Evolutionary conservation across 2,888 invertebrate genomes (phyloP), one percentile per base, ranked within the genome.

Genomic region (Plemyria rubiginata): DNA sequence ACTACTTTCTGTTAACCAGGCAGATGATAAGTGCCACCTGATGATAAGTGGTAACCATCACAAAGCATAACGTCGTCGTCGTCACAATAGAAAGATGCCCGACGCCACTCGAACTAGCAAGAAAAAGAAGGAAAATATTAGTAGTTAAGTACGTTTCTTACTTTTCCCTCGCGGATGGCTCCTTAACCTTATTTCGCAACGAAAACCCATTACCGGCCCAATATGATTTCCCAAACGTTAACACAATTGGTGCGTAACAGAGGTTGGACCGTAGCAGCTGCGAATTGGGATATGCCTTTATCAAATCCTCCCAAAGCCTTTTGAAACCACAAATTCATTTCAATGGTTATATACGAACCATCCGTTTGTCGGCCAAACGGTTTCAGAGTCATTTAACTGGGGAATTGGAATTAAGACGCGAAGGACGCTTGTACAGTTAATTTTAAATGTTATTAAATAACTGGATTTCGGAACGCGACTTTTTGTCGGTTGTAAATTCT

Each of bases 401-500:
- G 49, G 54, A 57, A 57, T 54, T 57, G 57, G 53, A 50, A 62
- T 48, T 53, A 45, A 58, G 57, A 54, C 50, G 43, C 45, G 36
- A 54, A 45, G 53, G 49, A 36, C 43, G 53, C 43, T 46, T 43
- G 54, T 43, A 43, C 49, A 50, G 49, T 60, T 50, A 50, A 54
- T 54, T 54, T 54, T 22, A 54, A 54, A 55, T 38, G 36, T 55
- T 55, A 55, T 48, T 28, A 38, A 48, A 38, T 40, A 52, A 28
- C 4, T 8, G 9, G 16, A 32, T 38, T 50, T 38, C 1, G 38
- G 9, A n/a, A 13, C 46, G 48, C 48, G 55, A 51, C 43, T 50
- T 49, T 9, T 22, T 6, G 38, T 22, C 12, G 15, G 16, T 9
- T 3, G 6, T 3, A 2, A 16, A 38, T 13, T n/a, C 9, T 28